These are phyloP conservation scores for Sclerurus mexicanus DNA, from an alignment of 2,113 vertebrate species.

Conservation along the genomic window DNA sequence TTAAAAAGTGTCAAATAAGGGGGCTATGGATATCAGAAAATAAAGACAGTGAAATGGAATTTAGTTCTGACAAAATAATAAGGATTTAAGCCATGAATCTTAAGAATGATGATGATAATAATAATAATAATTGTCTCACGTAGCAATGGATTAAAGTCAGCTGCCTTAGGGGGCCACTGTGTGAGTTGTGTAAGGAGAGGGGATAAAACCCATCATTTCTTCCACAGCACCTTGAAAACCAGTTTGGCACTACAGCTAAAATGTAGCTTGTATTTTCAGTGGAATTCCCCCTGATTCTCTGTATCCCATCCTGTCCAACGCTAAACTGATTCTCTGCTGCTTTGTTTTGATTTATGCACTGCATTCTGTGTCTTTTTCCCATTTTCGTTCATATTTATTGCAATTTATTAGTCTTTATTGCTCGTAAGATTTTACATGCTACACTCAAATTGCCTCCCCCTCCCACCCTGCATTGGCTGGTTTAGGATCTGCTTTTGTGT, in stretches of 20 bases:
- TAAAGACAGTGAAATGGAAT: not conserved
- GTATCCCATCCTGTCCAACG: not conserved
- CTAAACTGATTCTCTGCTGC: not conserved
- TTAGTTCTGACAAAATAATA: not conserved
- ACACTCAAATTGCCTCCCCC: not conserved
- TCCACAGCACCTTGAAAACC: not conserved
- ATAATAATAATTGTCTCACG: accelerated
- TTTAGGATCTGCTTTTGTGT: not conserved
- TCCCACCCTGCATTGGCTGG: not conserved
- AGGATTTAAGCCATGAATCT: not conserved
- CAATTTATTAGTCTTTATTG: not conserved
- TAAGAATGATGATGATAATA: not conserved
- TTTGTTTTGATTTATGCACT: not conserved
- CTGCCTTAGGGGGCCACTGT: not conserved
- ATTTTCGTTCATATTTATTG: not conserved
- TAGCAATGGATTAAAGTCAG: not conserved
- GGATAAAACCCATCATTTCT: not conserved
- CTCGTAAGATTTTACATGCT: not conserved
- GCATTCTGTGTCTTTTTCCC: not conserved
- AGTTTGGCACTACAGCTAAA: not conserved
- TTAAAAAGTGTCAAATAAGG: not conserved
- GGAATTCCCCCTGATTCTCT: not conserved
- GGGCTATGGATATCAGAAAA: not conserved
- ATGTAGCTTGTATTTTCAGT: accelerated
- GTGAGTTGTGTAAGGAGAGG: not conserved